Conservation (phyloP, 2,888 invertebrate genomes). For the Xylophagus ater region DNA sequence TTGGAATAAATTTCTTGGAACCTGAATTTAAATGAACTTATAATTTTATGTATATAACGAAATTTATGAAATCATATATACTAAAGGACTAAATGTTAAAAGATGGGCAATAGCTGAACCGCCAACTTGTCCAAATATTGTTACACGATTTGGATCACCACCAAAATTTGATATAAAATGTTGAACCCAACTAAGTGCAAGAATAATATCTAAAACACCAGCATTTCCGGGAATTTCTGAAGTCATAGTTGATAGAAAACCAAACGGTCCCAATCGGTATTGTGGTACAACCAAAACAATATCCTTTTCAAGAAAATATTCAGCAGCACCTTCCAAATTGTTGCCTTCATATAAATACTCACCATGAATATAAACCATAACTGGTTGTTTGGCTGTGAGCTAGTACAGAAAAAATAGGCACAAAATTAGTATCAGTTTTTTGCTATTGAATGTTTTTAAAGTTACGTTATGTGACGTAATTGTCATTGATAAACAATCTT, state of each 20-base stretch:
- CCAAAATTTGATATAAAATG: slow-evolving; percentile 41
- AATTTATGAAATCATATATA: neutral
- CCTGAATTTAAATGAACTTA: slow-evolving; percentile 10
- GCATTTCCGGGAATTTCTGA: slow-evolving; percentile 44
- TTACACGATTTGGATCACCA: slow-evolving; percentile 41
- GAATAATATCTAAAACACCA: slow-evolving; percentile 41
- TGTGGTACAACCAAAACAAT: slow-evolving; percentile 41
- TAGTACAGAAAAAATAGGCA: slow-evolving; percentile 12
- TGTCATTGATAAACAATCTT: slow-evolving; percentile 31
- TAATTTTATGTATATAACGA: neutral
- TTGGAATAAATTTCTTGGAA: slow-evolving; percentile 40
- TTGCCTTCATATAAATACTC: slow-evolving; percentile 38
- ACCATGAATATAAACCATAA: slow-evolving; percentile 41
- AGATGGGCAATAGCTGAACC: slow-evolving; percentile 42
- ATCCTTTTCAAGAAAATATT: slow-evolving; percentile 39
- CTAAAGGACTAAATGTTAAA: slow-evolving; percentile 39
- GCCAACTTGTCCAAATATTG: slow-evolving; percentile 45
- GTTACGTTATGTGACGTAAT: slow-evolving; percentile 31
- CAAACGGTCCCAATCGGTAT: slow-evolving; percentile 43
- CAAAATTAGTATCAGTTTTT: neutral
- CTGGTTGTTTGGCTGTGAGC: slow-evolving; percentile 29
- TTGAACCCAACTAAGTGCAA: slow-evolving; percentile 44
- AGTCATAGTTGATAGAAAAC: slow-evolving; percentile 43
- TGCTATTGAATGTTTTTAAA: neutral
- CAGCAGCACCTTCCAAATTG: slow-evolving; percentile 31